phyloP scores from a whole-genome alignment of 2,888 invertebrate species.

The Trichogramma dendrolimi region DNA sequence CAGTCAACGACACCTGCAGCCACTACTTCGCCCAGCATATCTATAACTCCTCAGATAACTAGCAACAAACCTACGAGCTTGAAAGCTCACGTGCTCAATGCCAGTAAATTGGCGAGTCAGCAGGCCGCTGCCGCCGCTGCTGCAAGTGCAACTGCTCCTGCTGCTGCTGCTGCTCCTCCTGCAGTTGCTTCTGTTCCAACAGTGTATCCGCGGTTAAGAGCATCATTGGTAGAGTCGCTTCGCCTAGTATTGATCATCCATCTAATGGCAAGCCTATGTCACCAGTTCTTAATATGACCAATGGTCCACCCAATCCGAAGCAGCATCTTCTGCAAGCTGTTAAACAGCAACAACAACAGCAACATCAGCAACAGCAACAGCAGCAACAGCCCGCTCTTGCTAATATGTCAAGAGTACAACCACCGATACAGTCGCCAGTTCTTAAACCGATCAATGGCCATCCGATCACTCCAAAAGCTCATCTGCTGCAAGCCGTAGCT shows the following conservation, averaged over 20 bases:
- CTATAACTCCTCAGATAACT: no score
- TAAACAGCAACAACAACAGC: constrained; percentile 44
- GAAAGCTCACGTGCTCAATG: constrained; percentile 62
- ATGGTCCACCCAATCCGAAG: constrained; percentile 50
- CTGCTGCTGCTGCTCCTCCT: constrained; percentile 36
- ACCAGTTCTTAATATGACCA: constrained; percentile 43
- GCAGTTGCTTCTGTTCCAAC: constrained; percentile 13
- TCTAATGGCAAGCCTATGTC: constrained; percentile 47
- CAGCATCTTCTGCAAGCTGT: constrained; percentile 54
- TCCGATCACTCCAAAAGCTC: constrained; percentile 51
- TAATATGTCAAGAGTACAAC: constrained; percentile 40
- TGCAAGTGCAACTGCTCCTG: constrained; percentile 40
- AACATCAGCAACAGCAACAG: constrained; percentile 41
- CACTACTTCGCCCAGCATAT: constrained; percentile 27
- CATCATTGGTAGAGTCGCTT: constrained; percentile 35
- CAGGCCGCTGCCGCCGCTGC: constrained; percentile 38
- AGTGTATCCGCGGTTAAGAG: no score
- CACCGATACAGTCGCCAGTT: constrained; percentile 40
- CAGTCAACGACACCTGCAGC: constrained; percentile 10
- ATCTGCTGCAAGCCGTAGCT: constrained; percentile 49
- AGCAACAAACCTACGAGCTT: constrained; percentile 55
- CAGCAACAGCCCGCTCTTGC: constrained; percentile 36
- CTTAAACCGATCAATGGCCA: constrained; percentile 46
- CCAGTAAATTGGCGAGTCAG: constrained; percentile 42
- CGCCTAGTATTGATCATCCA: constrained; percentile 38